phyloP scores from a whole-genome alignment of 2,113 vertebrate genomes.

The Scalopus aquaticus region DNA sequence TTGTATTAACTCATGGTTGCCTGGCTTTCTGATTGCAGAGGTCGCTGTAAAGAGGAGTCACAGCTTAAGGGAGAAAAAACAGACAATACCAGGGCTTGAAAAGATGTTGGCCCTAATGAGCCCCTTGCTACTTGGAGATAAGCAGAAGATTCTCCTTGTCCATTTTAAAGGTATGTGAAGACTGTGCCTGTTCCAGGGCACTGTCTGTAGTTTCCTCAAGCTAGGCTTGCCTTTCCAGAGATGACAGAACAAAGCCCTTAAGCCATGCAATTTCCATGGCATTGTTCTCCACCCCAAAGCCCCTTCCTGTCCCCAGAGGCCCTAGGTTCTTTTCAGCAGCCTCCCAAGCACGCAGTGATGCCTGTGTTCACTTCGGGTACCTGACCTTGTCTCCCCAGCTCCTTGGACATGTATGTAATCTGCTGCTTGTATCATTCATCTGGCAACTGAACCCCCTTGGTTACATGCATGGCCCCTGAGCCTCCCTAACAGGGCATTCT shows the following conservation, averaged over 20 bases:
- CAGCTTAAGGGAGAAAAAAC: too few relatives aligned
- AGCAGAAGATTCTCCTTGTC: not conserved
- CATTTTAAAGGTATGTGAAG: not conserved
- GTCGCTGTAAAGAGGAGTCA: not conserved
- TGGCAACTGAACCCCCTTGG: not conserved
- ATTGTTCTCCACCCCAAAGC: not conserved
- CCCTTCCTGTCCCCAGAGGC: not conserved
- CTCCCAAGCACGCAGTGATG: not conserved
- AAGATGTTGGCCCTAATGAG: accelerated
- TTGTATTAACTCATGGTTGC: not conserved
- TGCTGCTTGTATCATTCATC: not conserved
- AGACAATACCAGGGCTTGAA: not conserved
- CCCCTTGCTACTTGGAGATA: too few relatives aligned
- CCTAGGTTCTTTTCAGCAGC: not conserved
- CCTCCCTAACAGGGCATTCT: not conserved
- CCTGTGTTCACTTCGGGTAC: not conserved
- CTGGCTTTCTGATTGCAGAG: accelerated
- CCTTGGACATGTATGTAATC: not conserved
- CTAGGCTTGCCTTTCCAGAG: not conserved
- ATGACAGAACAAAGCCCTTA: too few relatives aligned
- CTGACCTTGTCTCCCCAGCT: not conserved
- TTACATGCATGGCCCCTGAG: not conserved
- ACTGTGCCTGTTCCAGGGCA: not conserved
- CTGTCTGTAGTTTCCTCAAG: not conserved
- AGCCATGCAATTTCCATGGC: accelerated